Conservation (phyloP, 1,140 invertebrate species). For the Lycorma delicatula region DNA sequence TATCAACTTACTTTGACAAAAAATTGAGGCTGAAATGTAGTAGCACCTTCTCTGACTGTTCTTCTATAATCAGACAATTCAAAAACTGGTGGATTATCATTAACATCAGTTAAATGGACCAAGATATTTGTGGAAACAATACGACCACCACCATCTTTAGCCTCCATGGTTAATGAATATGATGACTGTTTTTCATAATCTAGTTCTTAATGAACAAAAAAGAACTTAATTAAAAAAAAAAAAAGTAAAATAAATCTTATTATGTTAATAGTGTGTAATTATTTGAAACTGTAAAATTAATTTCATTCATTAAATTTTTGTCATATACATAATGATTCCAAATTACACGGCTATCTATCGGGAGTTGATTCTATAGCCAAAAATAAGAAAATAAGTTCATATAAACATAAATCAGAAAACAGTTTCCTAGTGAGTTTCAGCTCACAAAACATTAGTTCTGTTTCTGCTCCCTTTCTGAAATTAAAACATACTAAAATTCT, state of each 20-base stretch:
- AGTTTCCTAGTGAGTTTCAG: no score
- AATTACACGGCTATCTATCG: no score
- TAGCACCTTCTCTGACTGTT: constrained; percentile 60
- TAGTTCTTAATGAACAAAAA: constrained; percentile 23
- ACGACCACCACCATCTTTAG: constrained; percentile 64
- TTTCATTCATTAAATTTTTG: no score
- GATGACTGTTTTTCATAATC: constrained; percentile 72
- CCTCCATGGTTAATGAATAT: constrained; percentile 67
- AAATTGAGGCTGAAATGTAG: constrained; percentile 64
- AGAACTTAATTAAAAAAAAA: background rate
- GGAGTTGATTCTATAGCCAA: no score
- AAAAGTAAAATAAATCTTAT: background rate
- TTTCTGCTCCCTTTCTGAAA: no score
- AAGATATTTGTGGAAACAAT: constrained; percentile 56
- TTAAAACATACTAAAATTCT: no score
- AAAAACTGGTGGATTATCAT: constrained; percentile 76
- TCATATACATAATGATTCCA: no score
- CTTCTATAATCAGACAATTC: constrained; percentile 60
- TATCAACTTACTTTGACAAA: constrained; percentile 44
- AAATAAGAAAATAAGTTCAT: no score
- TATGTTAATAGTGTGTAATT: no score
- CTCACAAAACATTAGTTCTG: no score
- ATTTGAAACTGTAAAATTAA: no score
- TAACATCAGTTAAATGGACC: constrained; percentile 64
- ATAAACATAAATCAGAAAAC: no score